Evolutionary conservation across 2,888 invertebrate species (phyloP).

Genomic region (Crematogaster levior): DNA sequence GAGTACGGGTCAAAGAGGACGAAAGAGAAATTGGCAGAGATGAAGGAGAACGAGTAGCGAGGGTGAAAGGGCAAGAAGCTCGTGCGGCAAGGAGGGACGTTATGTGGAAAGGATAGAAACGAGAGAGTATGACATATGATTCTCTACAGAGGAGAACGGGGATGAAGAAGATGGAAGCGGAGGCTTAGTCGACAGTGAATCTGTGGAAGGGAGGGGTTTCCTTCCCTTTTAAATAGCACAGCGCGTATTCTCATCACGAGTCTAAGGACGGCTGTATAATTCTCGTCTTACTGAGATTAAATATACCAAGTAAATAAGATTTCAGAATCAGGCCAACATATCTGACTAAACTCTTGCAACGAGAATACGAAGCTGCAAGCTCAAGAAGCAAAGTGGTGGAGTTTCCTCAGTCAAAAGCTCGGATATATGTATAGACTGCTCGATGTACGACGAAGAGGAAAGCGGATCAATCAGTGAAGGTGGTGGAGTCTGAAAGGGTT

Average conservation of each 20-base stretch:
- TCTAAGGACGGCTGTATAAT: constrained; percentile 8
- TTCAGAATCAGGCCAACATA: background rate
- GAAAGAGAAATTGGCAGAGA: constrained; percentile 61
- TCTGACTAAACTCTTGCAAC: background rate
- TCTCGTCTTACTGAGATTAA: constrained; percentile 30
- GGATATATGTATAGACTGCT: background rate
- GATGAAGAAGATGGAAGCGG: background rate
- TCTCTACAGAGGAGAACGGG: background rate
- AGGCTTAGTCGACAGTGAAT: background rate
- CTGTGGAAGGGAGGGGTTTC: background rate
- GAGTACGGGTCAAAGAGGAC: constrained; percentile 18
- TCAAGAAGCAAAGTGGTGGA: background rate
- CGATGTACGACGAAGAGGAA: background rate
- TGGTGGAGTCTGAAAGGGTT: constrained; percentile 30
- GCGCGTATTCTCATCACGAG: background rate
- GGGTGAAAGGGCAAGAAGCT: constrained; percentile 41
- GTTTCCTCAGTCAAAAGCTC: constrained; percentile 16
- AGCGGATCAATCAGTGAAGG: constrained; percentile 49
- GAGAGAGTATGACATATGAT: constrained; percentile 5
- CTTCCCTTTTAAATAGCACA: background rate
- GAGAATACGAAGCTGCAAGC: constrained; percentile 15
- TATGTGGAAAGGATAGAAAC: background rate
- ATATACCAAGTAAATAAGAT: constrained; percentile 24
- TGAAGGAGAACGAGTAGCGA: constrained; percentile 36
- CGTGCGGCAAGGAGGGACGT: constrained; percentile 1